Evolutionary conservation across 1,140 invertebrate genomes (phyloP).

Genomic region (Nasonia vitripennis): DNA sequence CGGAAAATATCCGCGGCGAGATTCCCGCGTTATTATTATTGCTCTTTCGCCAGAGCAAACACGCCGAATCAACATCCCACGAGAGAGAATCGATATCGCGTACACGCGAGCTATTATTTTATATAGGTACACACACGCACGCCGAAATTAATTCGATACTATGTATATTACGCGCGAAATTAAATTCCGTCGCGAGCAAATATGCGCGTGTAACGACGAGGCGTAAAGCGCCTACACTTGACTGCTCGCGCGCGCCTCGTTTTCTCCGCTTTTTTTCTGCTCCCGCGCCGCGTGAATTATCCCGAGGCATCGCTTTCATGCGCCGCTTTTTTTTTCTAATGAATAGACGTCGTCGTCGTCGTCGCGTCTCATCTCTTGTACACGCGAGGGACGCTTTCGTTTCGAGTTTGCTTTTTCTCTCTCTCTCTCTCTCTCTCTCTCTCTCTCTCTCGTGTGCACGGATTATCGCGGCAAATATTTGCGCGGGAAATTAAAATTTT

Average conservation of each 20-base stretch:
- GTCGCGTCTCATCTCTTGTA: not conserved
- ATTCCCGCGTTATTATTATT: not conserved
- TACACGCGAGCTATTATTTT: not conserved
- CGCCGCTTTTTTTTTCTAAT: not conserved
- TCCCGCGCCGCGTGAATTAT: not conserved
- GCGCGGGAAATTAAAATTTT: slow-evolving; percentile 7
- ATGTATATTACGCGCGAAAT: not conserved
- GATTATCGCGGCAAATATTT: not conserved
- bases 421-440: not conserved
- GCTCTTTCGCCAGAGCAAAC: not conserved
- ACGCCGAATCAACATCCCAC: not conserved
- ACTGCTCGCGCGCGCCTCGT: no score
- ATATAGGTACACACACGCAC: no score
- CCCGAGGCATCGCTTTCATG: not conserved
- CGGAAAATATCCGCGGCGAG: not conserved
- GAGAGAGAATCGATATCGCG: not conserved
- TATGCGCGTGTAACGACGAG: not conserved
- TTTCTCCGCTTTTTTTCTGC: not conserved
- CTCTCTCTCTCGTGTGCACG: not conserved
- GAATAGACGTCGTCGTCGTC: not conserved
- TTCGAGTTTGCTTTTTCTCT: not conserved
- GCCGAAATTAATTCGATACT: not conserved
- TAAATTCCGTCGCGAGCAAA: not conserved
- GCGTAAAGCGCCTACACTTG: no score
- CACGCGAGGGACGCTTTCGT: not conserved